These are phyloP conservation scores for Nestor notabilis DNA, from an alignment of 2,113 vertebrate species.

Conservation along the genomic window DNA sequence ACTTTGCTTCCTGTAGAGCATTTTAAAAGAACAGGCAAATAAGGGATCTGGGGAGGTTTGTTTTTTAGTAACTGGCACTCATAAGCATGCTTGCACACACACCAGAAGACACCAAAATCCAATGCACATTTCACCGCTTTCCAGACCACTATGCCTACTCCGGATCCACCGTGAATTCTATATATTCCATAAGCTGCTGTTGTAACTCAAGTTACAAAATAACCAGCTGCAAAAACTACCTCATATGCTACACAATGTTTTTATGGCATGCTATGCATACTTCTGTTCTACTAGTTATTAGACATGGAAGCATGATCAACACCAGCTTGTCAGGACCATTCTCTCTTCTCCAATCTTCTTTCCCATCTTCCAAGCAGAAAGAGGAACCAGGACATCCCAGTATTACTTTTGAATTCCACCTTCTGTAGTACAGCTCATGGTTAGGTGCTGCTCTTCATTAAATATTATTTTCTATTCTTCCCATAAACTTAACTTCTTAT, in stretches of 20 bases:
- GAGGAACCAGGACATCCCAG: neutral
- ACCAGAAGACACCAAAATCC: neutral
- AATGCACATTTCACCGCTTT: neutral
- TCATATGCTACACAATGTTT: neutral
- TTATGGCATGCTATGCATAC: neutral
- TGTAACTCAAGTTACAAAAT: neutral
- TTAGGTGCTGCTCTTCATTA: neutral
- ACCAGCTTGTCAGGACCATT: neutral
- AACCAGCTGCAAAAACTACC: neutral
- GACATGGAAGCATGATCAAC: neutral
- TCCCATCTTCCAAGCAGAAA: neutral
- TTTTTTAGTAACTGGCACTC: neutral
- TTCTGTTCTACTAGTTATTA: neutral
- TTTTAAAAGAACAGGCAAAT: neutral
- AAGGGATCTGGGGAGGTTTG: neutral
- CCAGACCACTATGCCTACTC: neutral
- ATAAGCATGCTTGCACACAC: neutral
- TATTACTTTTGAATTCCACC: neutral
- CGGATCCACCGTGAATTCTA: neutral
- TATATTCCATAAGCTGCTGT: neutral
- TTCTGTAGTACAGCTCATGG: neutral
- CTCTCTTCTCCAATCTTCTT: neutral
- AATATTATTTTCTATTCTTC: neutral
- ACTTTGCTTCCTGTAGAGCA: neutral
- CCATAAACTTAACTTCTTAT: neutral